phyloP scores from a whole-genome alignment of 2,113 vertebrate species.

The Trogon melanurus region DNA sequence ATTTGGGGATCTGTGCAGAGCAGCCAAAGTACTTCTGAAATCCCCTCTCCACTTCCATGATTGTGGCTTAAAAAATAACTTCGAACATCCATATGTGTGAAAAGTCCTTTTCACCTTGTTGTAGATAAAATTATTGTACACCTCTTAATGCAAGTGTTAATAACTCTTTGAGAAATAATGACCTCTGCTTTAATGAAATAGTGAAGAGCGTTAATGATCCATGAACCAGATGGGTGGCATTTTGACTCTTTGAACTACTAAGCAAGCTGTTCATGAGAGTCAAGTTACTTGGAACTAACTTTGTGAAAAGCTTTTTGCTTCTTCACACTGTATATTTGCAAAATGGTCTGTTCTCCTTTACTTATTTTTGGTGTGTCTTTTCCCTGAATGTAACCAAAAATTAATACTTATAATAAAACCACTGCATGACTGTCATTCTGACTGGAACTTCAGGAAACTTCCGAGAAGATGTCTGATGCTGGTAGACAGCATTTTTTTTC shows the following conservation, averaged over 20 bases:
- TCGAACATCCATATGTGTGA: neutral
- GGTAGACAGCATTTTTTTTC: neutral
- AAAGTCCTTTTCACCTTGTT: neutral
- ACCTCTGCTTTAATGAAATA: neutral
- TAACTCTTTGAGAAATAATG: neutral
- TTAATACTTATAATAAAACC: neutral
- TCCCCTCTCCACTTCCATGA: accelerated
- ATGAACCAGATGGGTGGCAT: neutral
- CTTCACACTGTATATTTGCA: neutral
- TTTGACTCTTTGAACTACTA: neutral
- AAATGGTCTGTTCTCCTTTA: neutral
- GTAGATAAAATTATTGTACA: neutral
- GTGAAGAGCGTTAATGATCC: neutral
- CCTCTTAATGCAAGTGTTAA: neutral
- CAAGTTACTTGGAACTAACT: neutral
- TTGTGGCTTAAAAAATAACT: neutral
- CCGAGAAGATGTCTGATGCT: neutral
- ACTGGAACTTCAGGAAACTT: neutral
- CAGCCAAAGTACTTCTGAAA: neutral
- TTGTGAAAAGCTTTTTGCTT: neutral
- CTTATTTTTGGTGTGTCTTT: neutral
- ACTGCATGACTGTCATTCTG: neutral
- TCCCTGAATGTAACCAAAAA: neutral
- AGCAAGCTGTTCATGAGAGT: neutral
- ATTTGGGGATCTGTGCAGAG: neutral